phyloP scores from a whole-genome alignment of 2,888 invertebrate genomes.

The Laspeyria flexula region DNA sequence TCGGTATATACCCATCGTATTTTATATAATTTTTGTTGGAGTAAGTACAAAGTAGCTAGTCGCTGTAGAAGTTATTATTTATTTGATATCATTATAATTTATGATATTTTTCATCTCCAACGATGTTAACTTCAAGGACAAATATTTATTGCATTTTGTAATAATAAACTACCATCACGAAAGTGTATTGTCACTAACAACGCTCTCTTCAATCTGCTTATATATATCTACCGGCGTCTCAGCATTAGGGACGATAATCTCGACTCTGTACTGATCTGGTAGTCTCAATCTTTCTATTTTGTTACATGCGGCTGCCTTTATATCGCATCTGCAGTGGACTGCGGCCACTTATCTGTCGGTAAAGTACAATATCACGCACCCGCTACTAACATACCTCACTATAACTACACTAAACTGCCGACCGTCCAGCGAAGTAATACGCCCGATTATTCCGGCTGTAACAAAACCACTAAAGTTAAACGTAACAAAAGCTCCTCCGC shows the following conservation, averaged over 20 bases:
- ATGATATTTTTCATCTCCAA: constrained; percentile 9
- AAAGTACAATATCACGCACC: constrained; percentile 90
- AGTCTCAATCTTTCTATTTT: constrained; percentile 83
- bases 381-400: constrained; percentile 82
- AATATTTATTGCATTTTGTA: constrained; percentile 42
- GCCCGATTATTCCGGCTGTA: constrained; percentile 67
- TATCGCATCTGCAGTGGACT: constrained; percentile 88
- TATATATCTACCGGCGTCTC: constrained; percentile 23
- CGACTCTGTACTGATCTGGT: constrained; percentile 36
- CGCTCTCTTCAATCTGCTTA: constrained; percentile 37
- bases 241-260: constrained; percentile 16
- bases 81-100: constrained; percentile 25
- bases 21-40: constrained; percentile 48
- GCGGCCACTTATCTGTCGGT: constrained; percentile 88
- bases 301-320: constrained; percentile 87
- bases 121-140: constrained; percentile 24
- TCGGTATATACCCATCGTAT: constrained; percentile 38
- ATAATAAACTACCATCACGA: constrained; percentile 37
- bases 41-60: constrained; percentile 81
- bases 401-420: constrained; percentile 75
- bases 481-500: constrained; percentile 83
- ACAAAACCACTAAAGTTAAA: constrained; percentile 71
- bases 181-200: constrained; percentile 52
- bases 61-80: constrained; percentile 59
- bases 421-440: constrained; percentile 69